Conservation (phyloP, 2,888 invertebrate genomes). For the Conops quadrifasciatus region DNA sequence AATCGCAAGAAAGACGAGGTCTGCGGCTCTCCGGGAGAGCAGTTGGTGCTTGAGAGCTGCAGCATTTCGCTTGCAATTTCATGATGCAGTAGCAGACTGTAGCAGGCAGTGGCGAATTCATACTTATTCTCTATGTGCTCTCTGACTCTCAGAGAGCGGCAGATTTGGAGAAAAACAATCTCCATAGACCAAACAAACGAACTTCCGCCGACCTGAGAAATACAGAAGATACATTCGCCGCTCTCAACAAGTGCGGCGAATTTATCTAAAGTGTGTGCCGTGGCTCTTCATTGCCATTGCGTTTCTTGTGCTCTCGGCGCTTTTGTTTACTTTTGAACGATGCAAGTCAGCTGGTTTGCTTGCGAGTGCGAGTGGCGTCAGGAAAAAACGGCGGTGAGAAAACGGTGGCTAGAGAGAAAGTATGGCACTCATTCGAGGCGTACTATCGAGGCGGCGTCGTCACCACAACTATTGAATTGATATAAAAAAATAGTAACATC, state of each 20-base stretch:
- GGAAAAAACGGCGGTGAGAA: not conserved
- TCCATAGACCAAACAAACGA: not conserved
- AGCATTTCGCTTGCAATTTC: too few relatives aligned
- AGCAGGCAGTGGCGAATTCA: too few relatives aligned
- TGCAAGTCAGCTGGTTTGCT: not conserved
- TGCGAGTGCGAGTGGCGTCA: not conserved
- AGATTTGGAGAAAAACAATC: not conserved
- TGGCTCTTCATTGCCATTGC: constrained; percentile 14
- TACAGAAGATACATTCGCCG: constrained; percentile 1
- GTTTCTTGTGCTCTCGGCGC: not conserved
- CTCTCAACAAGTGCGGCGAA: constrained; percentile 1
- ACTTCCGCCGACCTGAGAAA: not conserved
- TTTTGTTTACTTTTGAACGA: constrained; percentile 27
- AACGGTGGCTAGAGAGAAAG: not conserved
- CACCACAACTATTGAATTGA: too few relatives aligned
- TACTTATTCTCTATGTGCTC: too few relatives aligned
- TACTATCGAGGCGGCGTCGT: too few relatives aligned
- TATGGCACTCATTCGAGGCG: too few relatives aligned
- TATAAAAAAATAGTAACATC: too few relatives aligned
- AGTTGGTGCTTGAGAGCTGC: too few relatives aligned
- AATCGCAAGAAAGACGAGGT: too few relatives aligned
- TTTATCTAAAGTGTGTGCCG: not conserved
- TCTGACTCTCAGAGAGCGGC: not conserved
- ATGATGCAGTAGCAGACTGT: too few relatives aligned
- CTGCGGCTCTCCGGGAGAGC: too few relatives aligned